Percentiles rank a stretch among this genome's conserved stretches.
phyloP scores from a whole-genome alignment of 1,140 invertebrate species.

The Stegodyphus dumicola region DNA sequence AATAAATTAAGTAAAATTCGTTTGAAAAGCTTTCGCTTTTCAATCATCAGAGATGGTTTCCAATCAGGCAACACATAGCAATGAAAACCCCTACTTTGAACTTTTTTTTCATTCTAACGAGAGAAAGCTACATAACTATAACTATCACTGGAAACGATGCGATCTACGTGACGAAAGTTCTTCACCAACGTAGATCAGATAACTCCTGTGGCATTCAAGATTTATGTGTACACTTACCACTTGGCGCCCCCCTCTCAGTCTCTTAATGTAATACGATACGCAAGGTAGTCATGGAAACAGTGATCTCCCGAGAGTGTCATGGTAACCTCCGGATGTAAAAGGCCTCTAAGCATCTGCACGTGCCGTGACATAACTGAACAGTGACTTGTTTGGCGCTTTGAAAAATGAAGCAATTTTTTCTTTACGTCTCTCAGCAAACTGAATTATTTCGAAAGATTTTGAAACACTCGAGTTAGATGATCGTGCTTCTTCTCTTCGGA shows the following conservation, averaged over 20 bases:
- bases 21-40: no score
- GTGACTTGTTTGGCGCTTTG: constrained; percentile 26
- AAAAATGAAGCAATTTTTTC: constrained; percentile 10
- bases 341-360: constrained; percentile 31
- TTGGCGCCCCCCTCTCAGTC: not conserved
- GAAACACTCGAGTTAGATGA: no score
- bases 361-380: constrained; percentile 16
- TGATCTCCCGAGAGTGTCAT: not conserved
- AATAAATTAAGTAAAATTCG: no score
- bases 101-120: not conserved
- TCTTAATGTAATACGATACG: constrained; percentile 53
- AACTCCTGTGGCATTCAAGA: constrained; percentile 45
- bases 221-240: constrained; percentile 38
- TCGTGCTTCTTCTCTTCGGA: no score
- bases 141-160: not conserved
- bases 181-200: constrained; percentile 1
- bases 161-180: constrained; percentile 37
- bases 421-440: no score
- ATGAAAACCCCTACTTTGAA: no score
- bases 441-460: no score
- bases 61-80: no score
- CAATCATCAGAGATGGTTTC: no score
- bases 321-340: no score
- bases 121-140: not conserved
- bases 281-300: constrained; percentile 39